phyloP scores from a whole-genome alignment of 2,113 vertebrate genomes.

The Anolis sagrei region DNA sequence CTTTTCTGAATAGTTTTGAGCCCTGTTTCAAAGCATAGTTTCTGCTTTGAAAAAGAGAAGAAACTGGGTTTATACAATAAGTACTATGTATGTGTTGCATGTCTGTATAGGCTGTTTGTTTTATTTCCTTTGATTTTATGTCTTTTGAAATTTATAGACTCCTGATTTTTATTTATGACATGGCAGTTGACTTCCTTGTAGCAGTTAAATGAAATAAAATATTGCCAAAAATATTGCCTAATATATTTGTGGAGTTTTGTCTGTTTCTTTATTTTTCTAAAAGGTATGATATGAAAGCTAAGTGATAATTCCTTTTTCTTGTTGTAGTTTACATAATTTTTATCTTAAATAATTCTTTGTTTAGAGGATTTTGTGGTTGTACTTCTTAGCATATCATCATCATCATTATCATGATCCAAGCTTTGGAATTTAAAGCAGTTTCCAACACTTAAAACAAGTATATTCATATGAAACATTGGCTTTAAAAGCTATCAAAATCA shows the following conservation, averaged over 20 bases:
- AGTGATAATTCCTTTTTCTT: background rate
- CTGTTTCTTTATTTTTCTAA: background rate
- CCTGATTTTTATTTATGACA: slow-evolving; percentile 75
- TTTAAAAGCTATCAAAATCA: too few relatives aligned
- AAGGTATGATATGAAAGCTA: slow-evolving; percentile 11
- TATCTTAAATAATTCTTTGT: background rate
- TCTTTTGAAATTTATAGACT: slow-evolving; percentile 75
- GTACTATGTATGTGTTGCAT: slow-evolving; percentile 40
- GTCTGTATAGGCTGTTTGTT: slow-evolving; percentile 59
- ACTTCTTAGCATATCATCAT: too few relatives aligned
- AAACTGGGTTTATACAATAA: slow-evolving; percentile 25
- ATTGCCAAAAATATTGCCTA: slow-evolving; percentile 69
- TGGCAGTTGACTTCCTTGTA: slow-evolving; percentile 64
- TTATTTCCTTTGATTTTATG: slow-evolving; percentile 79
- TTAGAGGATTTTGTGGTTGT: too few relatives aligned
- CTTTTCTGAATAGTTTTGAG: slow-evolving; percentile 26
- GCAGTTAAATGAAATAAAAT: slow-evolving; percentile 77
- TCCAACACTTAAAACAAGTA: too few relatives aligned
- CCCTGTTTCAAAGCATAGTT: background rate
- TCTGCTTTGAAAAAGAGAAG: slow-evolving; percentile 33
- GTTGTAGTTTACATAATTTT: background rate
- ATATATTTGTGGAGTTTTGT: slow-evolving; percentile 5
- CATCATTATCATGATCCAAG: too few relatives aligned
- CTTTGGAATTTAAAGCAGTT: too few relatives aligned
- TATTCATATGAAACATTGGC: too few relatives aligned